These are phyloP conservation scores for Himalopsyche phryganea DNA, from an alignment of 1,140 invertebrate species.

Conservation along the genomic window DNA sequence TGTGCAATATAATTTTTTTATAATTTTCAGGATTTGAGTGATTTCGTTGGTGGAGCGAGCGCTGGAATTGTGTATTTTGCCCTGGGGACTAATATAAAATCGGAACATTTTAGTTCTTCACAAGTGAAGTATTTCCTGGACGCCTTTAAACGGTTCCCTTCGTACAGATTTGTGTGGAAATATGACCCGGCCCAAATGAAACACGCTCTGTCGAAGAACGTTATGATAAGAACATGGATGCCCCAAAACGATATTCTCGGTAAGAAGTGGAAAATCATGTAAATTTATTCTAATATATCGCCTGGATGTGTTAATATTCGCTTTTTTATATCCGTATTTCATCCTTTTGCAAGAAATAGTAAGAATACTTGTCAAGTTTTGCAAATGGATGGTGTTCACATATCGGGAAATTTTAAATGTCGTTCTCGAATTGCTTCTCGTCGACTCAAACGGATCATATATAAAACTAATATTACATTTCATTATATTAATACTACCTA, in stretches of 20 bases:
- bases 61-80: constrained; percentile 50
- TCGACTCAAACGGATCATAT: too few species aligned
- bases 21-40: constrained; percentile 27
- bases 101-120: constrained; percentile 36
- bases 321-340: constrained; percentile 1
- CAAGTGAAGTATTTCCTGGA: constrained; percentile 39
- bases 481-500: too few species aligned
- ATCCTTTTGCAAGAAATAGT: not conserved
- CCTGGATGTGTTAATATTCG: not conserved
- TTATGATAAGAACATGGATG: constrained; percentile 42
- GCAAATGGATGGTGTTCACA: too few species aligned
- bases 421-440: too few species aligned
- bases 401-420: too few species aligned
- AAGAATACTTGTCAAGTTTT: too few species aligned
- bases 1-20: not conserved
- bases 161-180: constrained; percentile 47
- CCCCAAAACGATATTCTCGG: constrained; percentile 49
- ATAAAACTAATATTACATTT: too few species aligned
- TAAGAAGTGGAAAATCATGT: constrained; percentile 31
- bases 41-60: constrained; percentile 41
- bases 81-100: constrained; percentile 45
- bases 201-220: constrained; percentile 44
- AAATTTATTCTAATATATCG: constrained; percentile 7
- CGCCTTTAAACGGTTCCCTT: constrained; percentile 41
- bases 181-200: constrained; percentile 36